Evolutionary conservation across 2,888 invertebrate species (phyloP), one percentile per base, ranked within the genome.

Genomic region (Andricus curvator): DNA sequence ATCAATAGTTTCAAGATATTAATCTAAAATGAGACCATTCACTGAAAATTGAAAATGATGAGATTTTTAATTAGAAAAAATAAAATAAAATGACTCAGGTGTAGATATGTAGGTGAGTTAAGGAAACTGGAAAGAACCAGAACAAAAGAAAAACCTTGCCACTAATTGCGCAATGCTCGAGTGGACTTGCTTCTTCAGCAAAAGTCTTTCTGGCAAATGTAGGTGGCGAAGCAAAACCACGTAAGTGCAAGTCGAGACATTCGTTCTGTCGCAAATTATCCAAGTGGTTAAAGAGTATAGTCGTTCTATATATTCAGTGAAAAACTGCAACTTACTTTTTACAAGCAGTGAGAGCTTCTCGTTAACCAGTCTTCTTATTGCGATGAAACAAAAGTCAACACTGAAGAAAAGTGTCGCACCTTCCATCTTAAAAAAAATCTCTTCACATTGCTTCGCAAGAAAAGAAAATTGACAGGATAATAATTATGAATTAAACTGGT

Each of bases 221-320:
- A 25, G 25, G 62, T 62, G 62, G 62, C 15, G 62, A 62, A 62
- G 62, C 62, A 62, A 62, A 62, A 62, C 62, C 62, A 62, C 25
- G 15, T 62, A 62, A 62, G 62, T 62, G 62, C 62, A 62, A 62
- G 62, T 25, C 25, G 62, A 62, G 62, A 62, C 62, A 62, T 62
- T 62, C 25, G 62, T 62, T 62, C 62, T 62, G 62, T 62, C 62
- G 62, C 62, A 62, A 62, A 62, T 62, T 62, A 62, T 62, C 62
- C 62, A 62, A 62, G 62, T 62, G 62, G 62, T 62, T 62, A 62
- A 62, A 62, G 62, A 22, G 62, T 22, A 48, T 48, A 62, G 62
- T 62, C 62, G 62, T 62, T 13, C 62, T 62, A 62, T 62, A 62
- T 62, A 62, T 62, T 25, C 62, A 62, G 25, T 25, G 62, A 62